phyloP scores from a whole-genome alignment of 1,140 invertebrate species.

The Philaenus spumarius region DNA sequence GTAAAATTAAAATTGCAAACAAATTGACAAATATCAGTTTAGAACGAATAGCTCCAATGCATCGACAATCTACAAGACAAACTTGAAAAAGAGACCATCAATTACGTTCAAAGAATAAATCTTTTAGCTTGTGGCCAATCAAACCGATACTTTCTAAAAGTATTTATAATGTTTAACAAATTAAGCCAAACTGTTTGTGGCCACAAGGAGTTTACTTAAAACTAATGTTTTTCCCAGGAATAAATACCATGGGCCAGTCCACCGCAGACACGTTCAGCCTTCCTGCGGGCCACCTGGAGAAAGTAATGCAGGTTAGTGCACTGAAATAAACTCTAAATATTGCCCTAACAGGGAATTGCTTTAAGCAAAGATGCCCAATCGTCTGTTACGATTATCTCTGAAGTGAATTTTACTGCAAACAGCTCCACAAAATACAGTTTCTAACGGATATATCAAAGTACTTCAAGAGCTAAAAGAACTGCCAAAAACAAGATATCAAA shows the following conservation, averaged over 20 bases:
- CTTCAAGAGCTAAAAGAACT: conserved; percentile 8
- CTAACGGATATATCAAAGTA: too few relatives aligned
- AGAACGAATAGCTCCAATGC: too few relatives aligned
- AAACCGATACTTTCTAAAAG: conserved; percentile 10
- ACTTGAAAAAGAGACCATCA: too few relatives aligned
- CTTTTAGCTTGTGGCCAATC: conserved; percentile 11
- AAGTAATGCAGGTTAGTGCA: conserved; percentile 33
- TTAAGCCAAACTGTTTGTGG: neutral
- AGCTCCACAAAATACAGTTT: too few relatives aligned
- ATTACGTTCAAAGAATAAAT: neutral
- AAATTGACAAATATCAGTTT: too few relatives aligned
- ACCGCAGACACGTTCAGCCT: conserved; percentile 23
- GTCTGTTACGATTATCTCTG: too few relatives aligned
- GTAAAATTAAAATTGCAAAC: too few relatives aligned
- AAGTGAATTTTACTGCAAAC: too few relatives aligned
- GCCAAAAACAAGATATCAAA: conserved; percentile 13
- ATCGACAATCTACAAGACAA: too few relatives aligned
- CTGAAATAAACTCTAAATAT: conserved; percentile 9
- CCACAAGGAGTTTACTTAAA: conserved; percentile 13
- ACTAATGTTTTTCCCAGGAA: conserved; percentile 30
- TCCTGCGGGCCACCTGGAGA: conserved; percentile 33
- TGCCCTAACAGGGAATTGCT: neutral
- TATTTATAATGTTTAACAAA: conserved; percentile 11
- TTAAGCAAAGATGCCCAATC: neutral
- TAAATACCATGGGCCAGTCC: conserved; percentile 36